Evolutionary conservation across 2,888 invertebrate species (phyloP).

Genomic region (Lathronympha strigana): DNA sequence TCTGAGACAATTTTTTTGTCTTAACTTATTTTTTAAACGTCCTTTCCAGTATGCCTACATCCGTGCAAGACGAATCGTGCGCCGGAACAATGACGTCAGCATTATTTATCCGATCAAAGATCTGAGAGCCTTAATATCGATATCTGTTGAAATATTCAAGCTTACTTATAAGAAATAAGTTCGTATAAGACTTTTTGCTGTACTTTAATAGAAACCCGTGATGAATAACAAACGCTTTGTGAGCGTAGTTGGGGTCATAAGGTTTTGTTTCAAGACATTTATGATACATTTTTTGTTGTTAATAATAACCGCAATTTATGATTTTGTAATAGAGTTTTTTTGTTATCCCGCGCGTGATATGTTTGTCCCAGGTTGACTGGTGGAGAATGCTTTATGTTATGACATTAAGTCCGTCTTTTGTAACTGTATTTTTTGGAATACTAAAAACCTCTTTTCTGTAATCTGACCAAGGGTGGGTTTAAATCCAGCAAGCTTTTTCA

Average conservation of each 20-base stretch:
- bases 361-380: too few species aligned
- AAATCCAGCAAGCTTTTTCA: too few species aligned
- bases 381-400: too few species aligned
- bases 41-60: constrained; percentile 44
- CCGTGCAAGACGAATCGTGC: constrained; percentile 46
- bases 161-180: constrained; percentile 62
- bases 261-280: constrained; percentile 9
- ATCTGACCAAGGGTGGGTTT: too few species aligned
- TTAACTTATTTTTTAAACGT: background rate
- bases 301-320: background rate
- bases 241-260: constrained; percentile 34
- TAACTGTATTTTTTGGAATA: too few species aligned
- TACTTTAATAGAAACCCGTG: constrained; percentile 51
- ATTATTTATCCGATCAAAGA: constrained; percentile 69
- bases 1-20: too few species aligned
- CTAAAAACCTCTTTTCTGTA: too few species aligned
- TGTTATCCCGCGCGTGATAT: too few species aligned
- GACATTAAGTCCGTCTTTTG: too few species aligned
- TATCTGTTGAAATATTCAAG: constrained; percentile 72
- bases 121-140: constrained; percentile 69
- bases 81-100: constrained; percentile 67
- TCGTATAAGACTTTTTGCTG: constrained; percentile 65
- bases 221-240: constrained; percentile 47
- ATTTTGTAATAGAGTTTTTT: too few species aligned
- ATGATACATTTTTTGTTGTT: background rate